A percentile compares a stretch with the other conserved stretches of the same genome.
Conservation (phyloP, 2,797 vertebrate genomes). For the Chloroceryle inda region DNA sequence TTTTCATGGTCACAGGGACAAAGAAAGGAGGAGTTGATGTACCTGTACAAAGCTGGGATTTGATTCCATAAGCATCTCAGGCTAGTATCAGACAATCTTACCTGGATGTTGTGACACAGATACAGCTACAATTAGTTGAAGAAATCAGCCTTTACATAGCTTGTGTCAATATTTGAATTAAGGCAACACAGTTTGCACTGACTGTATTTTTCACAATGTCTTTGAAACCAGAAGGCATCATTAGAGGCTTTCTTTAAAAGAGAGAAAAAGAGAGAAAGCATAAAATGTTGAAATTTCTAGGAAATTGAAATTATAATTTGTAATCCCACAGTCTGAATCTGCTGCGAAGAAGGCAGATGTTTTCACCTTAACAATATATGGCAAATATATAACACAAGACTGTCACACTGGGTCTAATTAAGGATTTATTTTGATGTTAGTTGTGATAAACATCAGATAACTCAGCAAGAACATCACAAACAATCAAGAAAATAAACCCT, state of each 20-base stretch:
- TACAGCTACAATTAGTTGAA: neutral
- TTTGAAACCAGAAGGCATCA: neutral
- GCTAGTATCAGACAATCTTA: neutral
- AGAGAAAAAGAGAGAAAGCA: neutral
- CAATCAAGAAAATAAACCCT: neutral
- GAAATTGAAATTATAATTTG: neutral
- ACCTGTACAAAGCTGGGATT: neutral
- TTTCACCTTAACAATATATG: neutral
- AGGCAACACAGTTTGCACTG: neutral
- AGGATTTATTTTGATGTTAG: neutral
- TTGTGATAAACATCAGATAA: neutral
- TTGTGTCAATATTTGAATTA: neutral
- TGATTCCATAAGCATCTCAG: accelerated
- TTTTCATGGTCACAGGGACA: neutral
- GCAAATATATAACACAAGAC: neutral
- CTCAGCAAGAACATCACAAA: neutral
- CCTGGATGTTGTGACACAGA: neutral
- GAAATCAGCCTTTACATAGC: neutral
- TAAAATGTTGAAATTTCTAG: neutral
- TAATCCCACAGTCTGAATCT: neutral
- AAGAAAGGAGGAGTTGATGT: neutral
- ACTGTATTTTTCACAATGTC: neutral
- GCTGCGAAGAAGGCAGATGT: neutral
- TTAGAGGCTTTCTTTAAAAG: neutral
- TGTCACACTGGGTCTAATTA: neutral